Evolutionary conservation across 2,888 invertebrate genomes (phyloP).

Genomic region (Stictocephala bisonia): DNA sequence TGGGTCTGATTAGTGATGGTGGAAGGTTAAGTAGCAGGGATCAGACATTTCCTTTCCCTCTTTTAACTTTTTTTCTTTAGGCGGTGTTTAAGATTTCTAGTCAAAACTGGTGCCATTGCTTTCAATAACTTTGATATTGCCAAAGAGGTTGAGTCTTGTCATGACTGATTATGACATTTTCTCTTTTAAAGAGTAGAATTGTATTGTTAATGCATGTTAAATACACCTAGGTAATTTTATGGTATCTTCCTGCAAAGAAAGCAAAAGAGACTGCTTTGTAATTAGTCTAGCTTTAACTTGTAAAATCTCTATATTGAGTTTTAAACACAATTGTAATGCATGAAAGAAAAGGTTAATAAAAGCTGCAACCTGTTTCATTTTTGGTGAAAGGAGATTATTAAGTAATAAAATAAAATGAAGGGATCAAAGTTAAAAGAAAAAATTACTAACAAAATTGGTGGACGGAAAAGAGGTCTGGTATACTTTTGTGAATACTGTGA

Average conservation of each 20-base stretch:
- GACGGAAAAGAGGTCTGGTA: slow-evolving; percentile 5
- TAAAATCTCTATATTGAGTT: no score
- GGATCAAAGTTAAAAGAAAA: slow-evolving; percentile 25
- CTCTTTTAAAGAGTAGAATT: slow-evolving; percentile 10
- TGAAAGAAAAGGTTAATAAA: no score
- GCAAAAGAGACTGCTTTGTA: no score
- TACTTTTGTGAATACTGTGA: slow-evolving; percentile 72
- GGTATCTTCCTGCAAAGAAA: no score
- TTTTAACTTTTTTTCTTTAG: slow-evolving; percentile 8
- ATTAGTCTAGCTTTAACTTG: no score
- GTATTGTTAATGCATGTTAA: slow-evolving; percentile 9
- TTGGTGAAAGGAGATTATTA: no score
- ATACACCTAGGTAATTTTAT: no score
- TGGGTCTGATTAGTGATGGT: slow-evolving; percentile 18
- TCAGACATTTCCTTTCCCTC: not conserved
- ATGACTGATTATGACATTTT: not conserved
- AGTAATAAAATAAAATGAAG: slow-evolving; percentile 21
- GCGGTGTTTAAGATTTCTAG: slow-evolving; percentile 42
- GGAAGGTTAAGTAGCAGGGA: slow-evolving; percentile 16
- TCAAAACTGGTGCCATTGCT: slow-evolving; percentile 46
- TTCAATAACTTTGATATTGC: no score
- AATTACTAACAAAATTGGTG: slow-evolving; percentile 17
- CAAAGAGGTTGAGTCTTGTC: slow-evolving; percentile 19
- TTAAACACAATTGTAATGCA: no score
- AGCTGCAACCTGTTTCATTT: no score